phyloP scores from a whole-genome alignment of 2,888 invertebrate species.

The Thymelicus acteon region DNA sequence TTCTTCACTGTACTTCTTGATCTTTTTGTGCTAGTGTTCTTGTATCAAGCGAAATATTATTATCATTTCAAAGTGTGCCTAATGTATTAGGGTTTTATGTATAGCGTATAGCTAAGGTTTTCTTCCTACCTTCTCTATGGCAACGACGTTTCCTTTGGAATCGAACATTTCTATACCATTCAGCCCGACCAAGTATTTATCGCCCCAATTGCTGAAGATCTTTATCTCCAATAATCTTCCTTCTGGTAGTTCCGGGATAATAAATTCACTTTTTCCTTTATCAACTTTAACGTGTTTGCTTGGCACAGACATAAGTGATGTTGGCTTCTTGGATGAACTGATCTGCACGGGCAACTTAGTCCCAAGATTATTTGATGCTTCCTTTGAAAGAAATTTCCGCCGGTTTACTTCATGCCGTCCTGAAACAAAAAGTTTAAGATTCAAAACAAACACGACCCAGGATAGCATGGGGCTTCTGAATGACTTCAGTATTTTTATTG shows the following conservation, averaged over 20 bases:
- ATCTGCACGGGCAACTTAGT: slow-evolving; percentile 7
- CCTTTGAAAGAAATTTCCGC: slow-evolving; percentile 27
- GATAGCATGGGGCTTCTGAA: too few species aligned
- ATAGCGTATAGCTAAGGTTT: background rate
- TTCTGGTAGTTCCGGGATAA: slow-evolving; percentile 90
- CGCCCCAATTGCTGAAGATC: slow-evolving; percentile 92
- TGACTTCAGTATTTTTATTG: too few species aligned
- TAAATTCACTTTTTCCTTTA: slow-evolving; percentile 75
- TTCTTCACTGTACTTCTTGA: too few species aligned
- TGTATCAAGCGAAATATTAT: too few species aligned
- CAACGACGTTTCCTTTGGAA: slow-evolving; percentile 83
- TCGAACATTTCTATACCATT: slow-evolving; percentile 92
- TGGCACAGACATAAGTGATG: slow-evolving; percentile 24
- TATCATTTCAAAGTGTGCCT: too few species aligned
- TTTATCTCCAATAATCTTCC: slow-evolving; percentile 88
- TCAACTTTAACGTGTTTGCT: slow-evolving; percentile 30
- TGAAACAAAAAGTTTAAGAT: background rate
- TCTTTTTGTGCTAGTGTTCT: too few species aligned
- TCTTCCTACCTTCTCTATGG: slow-evolving; percentile 84
- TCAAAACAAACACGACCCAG: background rate
- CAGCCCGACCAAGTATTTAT: slow-evolving; percentile 90
- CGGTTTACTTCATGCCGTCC: slow-evolving; percentile 22
- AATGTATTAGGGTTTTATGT: too few species aligned
- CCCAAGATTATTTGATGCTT: slow-evolving; percentile 9
- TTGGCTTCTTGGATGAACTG: slow-evolving; percentile 26